Conservation (phyloP, 1,140 invertebrate genomes). For the Pseudomyrmex flavicornis region DNA sequence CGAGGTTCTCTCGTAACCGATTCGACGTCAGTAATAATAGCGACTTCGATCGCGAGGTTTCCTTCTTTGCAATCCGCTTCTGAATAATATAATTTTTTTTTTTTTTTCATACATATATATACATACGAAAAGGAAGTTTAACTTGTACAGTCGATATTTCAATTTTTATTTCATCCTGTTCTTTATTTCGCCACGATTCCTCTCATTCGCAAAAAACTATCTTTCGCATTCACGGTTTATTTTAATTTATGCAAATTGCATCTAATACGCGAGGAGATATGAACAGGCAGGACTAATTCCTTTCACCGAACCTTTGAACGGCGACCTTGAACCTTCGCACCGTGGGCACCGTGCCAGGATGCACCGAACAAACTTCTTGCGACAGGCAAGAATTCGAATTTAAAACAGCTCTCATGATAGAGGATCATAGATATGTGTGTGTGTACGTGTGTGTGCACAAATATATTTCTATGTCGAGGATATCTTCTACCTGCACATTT, state of each 20-base stretch:
- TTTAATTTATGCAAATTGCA: slow-evolving; percentile 21
- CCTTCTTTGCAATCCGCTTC: slow-evolving; percentile 46
- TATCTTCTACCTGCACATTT: not conserved
- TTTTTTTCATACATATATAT: not conserved
- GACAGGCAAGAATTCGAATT: not conserved
- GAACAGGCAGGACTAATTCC: not conserved
- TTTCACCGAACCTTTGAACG: slow-evolving; percentile 39
- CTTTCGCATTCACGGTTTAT: not conserved
- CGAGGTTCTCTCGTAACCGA: slow-evolving; percentile 68
- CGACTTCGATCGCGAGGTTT: slow-evolving; percentile 61
- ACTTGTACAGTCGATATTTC: too few relatives aligned
- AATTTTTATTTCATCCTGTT: too few relatives aligned
- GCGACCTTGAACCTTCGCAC: slow-evolving; percentile 18
- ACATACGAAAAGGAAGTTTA: too few relatives aligned
- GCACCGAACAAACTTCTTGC: not conserved
- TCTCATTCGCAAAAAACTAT: too few relatives aligned
- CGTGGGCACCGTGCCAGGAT: slow-evolving; percentile 25
- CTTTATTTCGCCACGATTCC: too few relatives aligned
- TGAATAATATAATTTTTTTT: slow-evolving; percentile 31
- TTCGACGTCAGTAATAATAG: slow-evolving; percentile 77
- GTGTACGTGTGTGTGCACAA: too few relatives aligned
- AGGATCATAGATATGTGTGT: not conserved
- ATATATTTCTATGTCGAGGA: too few relatives aligned
- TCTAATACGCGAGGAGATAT: not conserved
- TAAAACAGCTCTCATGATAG: not conserved